Conservation (phyloP, 2,113 vertebrate genomes). For the Mungos mungo region DNA sequence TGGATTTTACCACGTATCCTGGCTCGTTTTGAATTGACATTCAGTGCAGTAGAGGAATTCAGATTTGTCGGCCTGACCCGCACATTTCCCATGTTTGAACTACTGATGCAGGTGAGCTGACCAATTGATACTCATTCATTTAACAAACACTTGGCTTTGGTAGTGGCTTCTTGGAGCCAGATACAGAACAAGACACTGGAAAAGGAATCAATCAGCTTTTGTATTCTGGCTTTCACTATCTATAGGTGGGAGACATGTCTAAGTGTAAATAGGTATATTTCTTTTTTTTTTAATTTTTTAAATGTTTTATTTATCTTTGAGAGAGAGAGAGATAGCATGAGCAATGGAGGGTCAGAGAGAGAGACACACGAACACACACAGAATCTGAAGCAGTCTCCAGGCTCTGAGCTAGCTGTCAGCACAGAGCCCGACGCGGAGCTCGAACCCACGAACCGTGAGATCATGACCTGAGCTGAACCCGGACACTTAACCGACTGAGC, state of each 20-base stretch:
- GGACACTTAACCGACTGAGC: no score
- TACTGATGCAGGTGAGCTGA: not conserved
- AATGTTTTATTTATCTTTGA: no score
- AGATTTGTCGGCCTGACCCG: not conserved
- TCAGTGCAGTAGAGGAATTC: not conserved
- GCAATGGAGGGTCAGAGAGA: no score
- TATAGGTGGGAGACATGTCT: not conserved
- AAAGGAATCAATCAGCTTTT: not conserved
- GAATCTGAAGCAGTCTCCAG: no score
- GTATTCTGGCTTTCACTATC: not conserved
- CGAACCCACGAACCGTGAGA: no score
- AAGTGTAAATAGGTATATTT: not conserved
- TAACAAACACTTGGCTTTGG: not conserved
- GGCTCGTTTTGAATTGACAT: not conserved
- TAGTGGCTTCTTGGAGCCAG: not conserved
- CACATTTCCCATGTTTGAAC: not conserved
- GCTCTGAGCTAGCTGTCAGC: no score
- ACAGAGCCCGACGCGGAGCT: no score
- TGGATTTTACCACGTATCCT: conserved; percentile 14
- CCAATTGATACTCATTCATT: not conserved
- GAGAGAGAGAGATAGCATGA: no score
- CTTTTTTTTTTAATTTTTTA: no score
- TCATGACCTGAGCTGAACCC: no score
- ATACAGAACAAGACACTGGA: not conserved
- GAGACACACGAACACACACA: no score